These are phyloP conservation scores for Sycophila texana DNA, from an alignment of 2,888 invertebrate genomes.

Conservation along the genomic window DNA sequence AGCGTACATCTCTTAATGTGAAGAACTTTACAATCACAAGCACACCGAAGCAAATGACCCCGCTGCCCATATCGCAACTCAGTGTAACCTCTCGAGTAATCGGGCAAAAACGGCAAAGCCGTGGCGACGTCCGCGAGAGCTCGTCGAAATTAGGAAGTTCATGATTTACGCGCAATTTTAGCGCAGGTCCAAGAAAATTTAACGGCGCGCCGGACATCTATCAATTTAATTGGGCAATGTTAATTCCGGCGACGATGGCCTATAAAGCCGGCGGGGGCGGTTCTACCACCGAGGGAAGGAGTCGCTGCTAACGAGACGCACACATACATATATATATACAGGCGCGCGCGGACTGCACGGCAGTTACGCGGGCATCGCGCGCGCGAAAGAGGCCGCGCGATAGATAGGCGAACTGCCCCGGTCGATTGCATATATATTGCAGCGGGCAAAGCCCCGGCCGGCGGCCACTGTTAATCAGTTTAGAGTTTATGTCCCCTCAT, in stretches of 20 bases:
- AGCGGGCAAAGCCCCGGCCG: slow-evolving; percentile 64
- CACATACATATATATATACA: slow-evolving; percentile 7
- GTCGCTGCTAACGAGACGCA: slow-evolving; percentile 52
- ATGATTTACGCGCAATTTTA: slow-evolving; percentile 67
- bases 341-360: neutral
- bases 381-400: slow-evolving; percentile 17
- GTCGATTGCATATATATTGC: slow-evolving; percentile 72
- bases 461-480: slow-evolving; percentile 75
- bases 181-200: slow-evolving; percentile 64
- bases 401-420: slow-evolving; percentile 23
- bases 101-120: no score
- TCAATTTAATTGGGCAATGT: slow-evolving; percentile 76
- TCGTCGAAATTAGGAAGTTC: slow-evolving; percentile 56
- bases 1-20: no score
- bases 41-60: neutral
- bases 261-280: slow-evolving; percentile 73
- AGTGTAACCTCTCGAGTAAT: neutral
- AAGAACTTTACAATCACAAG: neutral
- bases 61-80: neutral
- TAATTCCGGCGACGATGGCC: slow-evolving; percentile 75
- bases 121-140: slow-evolving; percentile 2
- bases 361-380: neutral
- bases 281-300: slow-evolving; percentile 55
- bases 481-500: slow-evolving; percentile 75
- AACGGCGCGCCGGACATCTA: slow-evolving; percentile 72